Evolutionary conservation across 2,888 invertebrate species (phyloP).

Genomic region (Lasioglossum zephyrum): DNA sequence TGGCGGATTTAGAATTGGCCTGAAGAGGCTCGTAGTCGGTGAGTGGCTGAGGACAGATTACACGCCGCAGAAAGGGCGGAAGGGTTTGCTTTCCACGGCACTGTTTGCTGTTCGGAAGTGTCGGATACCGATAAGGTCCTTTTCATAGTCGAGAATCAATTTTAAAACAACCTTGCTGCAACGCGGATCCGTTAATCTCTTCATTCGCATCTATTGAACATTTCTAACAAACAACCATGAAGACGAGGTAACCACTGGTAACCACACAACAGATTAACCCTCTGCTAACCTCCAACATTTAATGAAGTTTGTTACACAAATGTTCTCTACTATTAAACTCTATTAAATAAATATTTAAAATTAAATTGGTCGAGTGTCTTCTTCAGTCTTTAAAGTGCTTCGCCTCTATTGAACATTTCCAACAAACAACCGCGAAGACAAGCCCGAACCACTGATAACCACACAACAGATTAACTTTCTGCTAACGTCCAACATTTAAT

Average conservation of each 20-base stretch:
- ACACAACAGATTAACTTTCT: neutral
- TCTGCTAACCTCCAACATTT: no score
- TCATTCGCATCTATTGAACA: neutral
- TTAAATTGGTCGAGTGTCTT: neutral
- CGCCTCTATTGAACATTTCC: no score
- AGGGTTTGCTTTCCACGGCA: constrained; percentile 74
- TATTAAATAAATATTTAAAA: neutral
- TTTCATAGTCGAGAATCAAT: constrained; percentile 24
- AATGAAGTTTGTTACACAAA: neutral
- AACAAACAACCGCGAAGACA: neutral
- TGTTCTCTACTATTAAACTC: neutral
- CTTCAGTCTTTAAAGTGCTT: no score
- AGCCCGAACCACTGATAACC: neutral
- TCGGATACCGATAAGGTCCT: constrained; percentile 74
- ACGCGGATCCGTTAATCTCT: neutral
- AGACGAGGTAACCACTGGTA: neutral
- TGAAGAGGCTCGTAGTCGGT: constrained; percentile 73
- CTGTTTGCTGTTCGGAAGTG: constrained; percentile 78
- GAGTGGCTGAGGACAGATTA: constrained; percentile 82
- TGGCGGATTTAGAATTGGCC: constrained; percentile 82
- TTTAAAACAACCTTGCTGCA: constrained; percentile 17
- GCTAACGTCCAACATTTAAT: neutral
- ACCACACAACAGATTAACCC: neutral
- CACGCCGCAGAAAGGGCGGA: constrained; percentile 79
- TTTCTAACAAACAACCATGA: neutral